phyloP scores from a whole-genome alignment of 1,140 invertebrate species.

The Eriocheir sinensis region DNA sequence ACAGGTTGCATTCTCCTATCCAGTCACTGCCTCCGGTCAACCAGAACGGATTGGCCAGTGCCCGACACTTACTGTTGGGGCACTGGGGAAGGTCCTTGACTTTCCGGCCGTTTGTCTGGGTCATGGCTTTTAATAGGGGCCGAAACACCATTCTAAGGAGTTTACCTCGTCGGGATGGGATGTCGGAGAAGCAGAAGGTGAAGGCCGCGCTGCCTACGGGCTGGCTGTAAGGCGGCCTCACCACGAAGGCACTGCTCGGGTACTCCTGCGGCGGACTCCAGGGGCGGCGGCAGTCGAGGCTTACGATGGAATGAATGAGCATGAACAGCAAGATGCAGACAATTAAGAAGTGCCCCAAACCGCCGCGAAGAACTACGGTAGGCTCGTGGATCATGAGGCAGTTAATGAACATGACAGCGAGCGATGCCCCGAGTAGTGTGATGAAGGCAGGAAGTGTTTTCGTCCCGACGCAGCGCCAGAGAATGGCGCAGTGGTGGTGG shows the following conservation, averaged over 20 bases:
- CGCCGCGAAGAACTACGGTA: not conserved
- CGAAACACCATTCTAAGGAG: not conserved
- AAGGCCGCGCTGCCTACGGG: not conserved
- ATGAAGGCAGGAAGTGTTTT: not conserved
- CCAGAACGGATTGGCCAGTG: not conserved
- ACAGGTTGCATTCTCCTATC: not conserved
- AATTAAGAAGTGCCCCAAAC: not conserved
- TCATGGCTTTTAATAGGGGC: not conserved
- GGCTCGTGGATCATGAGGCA: not conserved
- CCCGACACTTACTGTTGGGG: not conserved
- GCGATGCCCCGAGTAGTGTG: not conserved
- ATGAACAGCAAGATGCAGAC: not conserved
- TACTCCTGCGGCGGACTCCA: not conserved
- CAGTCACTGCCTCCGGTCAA: not conserved
- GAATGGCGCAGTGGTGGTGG: not conserved
- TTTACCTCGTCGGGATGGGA: not conserved
- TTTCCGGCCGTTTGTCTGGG: not conserved
- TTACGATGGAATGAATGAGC: not conserved
- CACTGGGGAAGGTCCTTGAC: not conserved
- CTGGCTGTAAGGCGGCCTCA: not conserved
- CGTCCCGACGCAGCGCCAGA: not conserved
- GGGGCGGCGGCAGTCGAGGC: not conserved
- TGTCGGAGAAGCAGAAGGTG: not conserved
- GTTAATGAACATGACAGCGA: not conserved
- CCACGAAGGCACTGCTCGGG: not conserved